Evolutionary conservation across 2,113 vertebrate genomes (phyloP).

Genomic region (Eulemur rufifrons): DNA sequence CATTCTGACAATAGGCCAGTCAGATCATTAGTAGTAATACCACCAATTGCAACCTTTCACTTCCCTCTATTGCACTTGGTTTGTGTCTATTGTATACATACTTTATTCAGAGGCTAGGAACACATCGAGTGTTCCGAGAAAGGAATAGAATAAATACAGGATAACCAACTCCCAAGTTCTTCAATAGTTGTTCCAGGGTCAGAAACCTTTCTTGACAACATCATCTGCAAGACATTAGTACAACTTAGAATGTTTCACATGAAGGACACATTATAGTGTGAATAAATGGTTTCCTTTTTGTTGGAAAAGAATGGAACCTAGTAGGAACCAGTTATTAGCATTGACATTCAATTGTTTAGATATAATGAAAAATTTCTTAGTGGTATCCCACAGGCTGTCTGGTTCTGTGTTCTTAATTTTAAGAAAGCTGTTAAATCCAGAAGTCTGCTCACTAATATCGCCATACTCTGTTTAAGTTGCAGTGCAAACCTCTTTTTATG

Average conservation of each 20-base stretch:
- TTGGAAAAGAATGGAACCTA: constrained; percentile 39
- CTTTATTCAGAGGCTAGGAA: background rate
- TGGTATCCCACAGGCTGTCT: constrained; percentile 40
- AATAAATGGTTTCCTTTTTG: constrained; percentile 63
- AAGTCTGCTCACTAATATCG: constrained; percentile 21
- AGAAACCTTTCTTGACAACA: constrained; percentile 29
- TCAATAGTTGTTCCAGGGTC: background rate
- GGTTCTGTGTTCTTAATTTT: constrained; percentile 56
- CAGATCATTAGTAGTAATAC: background rate
- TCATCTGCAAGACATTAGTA: constrained; percentile 48
- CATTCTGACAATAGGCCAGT: background rate
- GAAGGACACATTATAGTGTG: constrained; percentile 13
- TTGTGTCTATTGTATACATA: background rate
- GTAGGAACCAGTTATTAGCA: constrained; percentile 51
- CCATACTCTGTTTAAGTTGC: constrained; percentile 4
- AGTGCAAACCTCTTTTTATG: background rate
- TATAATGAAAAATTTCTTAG: constrained; percentile 39
- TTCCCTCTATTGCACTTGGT: background rate
- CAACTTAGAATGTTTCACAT: background rate
- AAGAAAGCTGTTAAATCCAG: constrained; percentile 56
- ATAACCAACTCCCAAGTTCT: background rate
- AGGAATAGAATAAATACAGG: background rate
- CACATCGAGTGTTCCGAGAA: background rate
- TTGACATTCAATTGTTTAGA: constrained; percentile 55
- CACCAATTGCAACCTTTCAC: background rate